Evolutionary conservation across 2,113 vertebrate genomes (phyloP).

Genomic region (Thalassarche chlororhynchos): DNA sequence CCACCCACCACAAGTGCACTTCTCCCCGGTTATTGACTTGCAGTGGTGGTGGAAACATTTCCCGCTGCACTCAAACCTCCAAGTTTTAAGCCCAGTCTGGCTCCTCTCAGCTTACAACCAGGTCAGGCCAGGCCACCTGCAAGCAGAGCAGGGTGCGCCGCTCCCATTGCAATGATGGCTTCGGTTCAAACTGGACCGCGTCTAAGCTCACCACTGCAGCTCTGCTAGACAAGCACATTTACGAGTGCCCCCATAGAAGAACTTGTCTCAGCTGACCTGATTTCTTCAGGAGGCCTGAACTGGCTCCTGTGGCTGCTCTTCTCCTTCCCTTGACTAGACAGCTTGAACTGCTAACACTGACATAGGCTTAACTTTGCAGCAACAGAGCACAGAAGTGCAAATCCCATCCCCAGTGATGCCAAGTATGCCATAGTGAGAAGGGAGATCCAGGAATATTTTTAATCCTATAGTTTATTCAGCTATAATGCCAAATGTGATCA

Average conservation of each 20-base stretch:
- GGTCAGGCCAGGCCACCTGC: background rate
- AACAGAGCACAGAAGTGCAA: background rate
- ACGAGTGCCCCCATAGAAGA: background rate
- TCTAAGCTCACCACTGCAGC: background rate
- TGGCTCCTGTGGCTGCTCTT: background rate
- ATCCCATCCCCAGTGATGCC: background rate
- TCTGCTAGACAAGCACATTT: background rate
- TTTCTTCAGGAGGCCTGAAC: background rate
- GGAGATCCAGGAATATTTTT: background rate
- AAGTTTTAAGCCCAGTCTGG: background rate
- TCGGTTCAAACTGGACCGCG: background rate
- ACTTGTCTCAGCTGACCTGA: background rate
- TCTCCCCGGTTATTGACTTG: background rate
- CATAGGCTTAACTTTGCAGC: background rate
- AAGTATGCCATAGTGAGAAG: background rate
- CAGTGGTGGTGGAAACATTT: background rate
- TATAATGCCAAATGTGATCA: background rate
- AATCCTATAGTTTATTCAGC: background rate
- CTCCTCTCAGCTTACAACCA: background rate
- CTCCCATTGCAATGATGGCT: background rate
- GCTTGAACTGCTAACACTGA: background rate
- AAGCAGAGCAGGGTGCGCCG: background rate
- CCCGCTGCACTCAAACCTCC: background rate
- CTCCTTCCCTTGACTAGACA: background rate
- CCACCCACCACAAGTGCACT: background rate